phyloP scores from a whole-genome alignment of 2,113 vertebrate species.

The Callorhinus ursinus region DNA sequence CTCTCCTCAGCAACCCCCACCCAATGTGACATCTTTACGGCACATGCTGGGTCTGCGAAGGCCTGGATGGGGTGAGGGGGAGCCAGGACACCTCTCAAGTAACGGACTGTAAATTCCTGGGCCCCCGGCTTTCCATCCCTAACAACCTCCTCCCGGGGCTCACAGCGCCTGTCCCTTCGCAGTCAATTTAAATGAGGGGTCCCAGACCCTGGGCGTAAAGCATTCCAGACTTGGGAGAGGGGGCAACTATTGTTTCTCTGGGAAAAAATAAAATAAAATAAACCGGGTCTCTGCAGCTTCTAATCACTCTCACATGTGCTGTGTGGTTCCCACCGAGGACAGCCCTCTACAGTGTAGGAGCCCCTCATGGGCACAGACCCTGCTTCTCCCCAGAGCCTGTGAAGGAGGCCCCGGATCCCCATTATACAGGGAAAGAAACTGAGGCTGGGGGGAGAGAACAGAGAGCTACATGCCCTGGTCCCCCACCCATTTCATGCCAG shows the following conservation, averaged over 20 bases:
- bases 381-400: neutral
- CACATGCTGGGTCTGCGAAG: slow-evolving; percentile 83
- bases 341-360: slow-evolving; percentile 50
- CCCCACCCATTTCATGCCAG: neutral
- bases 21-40: slow-evolving; percentile 92
- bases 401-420: neutral
- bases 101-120: slow-evolving; percentile 91
- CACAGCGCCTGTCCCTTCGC: slow-evolving; percentile 88
- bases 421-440: neutral
- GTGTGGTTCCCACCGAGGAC: slow-evolving; percentile 73
- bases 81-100: slow-evolving; percentile 87
- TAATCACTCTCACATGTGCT: slow-evolving; percentile 94
- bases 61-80: slow-evolving; percentile 82
- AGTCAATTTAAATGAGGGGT: slow-evolving; percentile 93
- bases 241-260: slow-evolving; percentile 89
- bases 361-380: neutral
- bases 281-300: slow-evolving; percentile 82
- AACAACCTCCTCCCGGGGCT: slow-evolving; percentile 88
- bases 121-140: slow-evolving; percentile 89
- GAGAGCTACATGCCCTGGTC: neutral
- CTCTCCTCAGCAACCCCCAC: slow-evolving; percentile 78
- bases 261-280: slow-evolving; percentile 88
- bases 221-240: slow-evolving; percentile 89
- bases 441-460: neutral
- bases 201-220: slow-evolving; percentile 90